Percentiles rank a stretch among this genome's conserved stretches.
phyloP scores from a whole-genome alignment of 2,888 invertebrate genomes.

The Tuberolachnus salignus region DNA sequence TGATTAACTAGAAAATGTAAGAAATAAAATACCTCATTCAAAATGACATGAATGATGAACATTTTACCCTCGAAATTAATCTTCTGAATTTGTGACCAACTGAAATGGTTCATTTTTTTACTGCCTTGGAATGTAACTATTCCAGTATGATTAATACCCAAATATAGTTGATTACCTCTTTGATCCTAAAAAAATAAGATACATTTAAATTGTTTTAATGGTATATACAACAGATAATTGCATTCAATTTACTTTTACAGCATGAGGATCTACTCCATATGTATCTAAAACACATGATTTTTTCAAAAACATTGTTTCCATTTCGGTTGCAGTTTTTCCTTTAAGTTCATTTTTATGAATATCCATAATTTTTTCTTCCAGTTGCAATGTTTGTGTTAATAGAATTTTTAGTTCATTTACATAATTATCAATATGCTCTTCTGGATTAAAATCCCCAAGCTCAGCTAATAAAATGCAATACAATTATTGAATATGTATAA shows the following conservation, averaged over 20 bases:
- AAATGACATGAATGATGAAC: conserved; percentile 93
- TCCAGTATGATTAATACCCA: conserved; percentile 94
- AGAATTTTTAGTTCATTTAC: conserved; percentile 89
- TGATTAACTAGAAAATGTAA: background rate
- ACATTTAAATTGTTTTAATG: background rate
- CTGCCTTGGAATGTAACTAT: conserved; percentile 94
- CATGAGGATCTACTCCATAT: conserved; percentile 97
- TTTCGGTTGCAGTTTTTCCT: conserved; percentile 83
- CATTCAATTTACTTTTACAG: conserved; percentile 81
- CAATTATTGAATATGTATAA: background rate
- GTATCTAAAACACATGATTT: conserved; percentile 92
- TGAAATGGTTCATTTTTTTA: conserved; percentile 90
- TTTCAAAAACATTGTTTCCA: conserved; percentile 88
- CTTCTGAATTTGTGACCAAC: conserved; percentile 94
- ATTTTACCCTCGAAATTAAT: conserved; percentile 97
- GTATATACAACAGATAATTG: background rate
- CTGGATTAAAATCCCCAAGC: conserved; percentile 90
- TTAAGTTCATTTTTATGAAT: conserved; percentile 86
- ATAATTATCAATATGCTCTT: conserved; percentile 86
- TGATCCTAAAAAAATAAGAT: conserved; percentile 74
- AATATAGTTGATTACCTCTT: conserved; percentile 86
- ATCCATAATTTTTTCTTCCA: conserved; percentile 92
- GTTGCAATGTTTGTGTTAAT: conserved; percentile 86
- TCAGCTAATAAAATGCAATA: conserved; percentile 72
- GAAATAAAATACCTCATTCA: conserved; percentile 75